These are phyloP conservation scores for Flexamia atlantica DNA, from an alignment of 2,888 invertebrate genomes.

Conservation along the genomic window DNA sequence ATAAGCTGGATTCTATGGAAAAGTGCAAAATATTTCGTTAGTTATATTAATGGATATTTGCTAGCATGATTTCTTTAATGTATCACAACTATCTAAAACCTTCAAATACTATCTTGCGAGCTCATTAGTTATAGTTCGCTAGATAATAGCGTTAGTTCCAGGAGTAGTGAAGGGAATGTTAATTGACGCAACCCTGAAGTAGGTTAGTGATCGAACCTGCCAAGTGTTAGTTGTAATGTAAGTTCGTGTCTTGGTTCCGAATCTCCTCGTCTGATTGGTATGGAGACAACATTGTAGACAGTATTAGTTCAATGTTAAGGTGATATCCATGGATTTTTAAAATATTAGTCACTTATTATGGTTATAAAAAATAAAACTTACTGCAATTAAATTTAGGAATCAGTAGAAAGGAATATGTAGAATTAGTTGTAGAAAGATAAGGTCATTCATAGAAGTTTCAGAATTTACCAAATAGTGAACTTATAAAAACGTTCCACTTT, in stretches of 20 bases:
- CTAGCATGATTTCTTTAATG: too few species aligned
- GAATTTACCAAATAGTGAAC: too few species aligned
- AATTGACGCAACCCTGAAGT: neutral
- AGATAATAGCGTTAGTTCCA: too few species aligned
- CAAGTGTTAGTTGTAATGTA: neutral
- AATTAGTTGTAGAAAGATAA: neutral
- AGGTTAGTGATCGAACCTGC: slow-evolving; percentile 7
- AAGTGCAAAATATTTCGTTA: too few species aligned
- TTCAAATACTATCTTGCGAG: too few species aligned
- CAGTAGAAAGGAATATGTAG: too few species aligned
- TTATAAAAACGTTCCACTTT: neutral
- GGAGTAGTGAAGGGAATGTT: neutral
- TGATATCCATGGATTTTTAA: neutral
- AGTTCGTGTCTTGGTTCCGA: neutral
- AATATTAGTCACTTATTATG: neutral
- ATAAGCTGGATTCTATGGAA: too few species aligned
- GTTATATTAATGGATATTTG: too few species aligned
- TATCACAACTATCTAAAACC: too few species aligned
- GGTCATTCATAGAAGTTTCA: neutral
- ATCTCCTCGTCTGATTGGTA: neutral
- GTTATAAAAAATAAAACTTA: too few species aligned
- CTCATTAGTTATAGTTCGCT: too few species aligned
- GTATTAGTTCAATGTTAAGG: neutral
- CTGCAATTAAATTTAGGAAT: too few species aligned
- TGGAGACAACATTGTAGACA: neutral